Percentiles rank a stretch among this genome's conserved stretches.
These are phyloP conservation scores for Callopanchax toddi DNA, from an alignment of 2,113 vertebrate species.

Conservation along the genomic window DNA sequence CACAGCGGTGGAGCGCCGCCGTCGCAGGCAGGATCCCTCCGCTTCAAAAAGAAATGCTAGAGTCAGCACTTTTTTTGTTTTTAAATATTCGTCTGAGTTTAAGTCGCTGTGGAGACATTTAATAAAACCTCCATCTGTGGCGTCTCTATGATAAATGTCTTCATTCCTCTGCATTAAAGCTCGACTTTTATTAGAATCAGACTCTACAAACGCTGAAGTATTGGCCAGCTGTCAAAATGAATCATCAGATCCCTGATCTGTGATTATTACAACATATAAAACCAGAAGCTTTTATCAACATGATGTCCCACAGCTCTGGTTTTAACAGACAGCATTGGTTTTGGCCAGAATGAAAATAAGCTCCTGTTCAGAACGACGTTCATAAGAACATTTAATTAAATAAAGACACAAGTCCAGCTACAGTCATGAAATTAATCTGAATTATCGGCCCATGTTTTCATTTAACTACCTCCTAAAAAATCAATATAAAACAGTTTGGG, in stretches of 20 bases:
- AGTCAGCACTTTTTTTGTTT: too few relatives aligned
- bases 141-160: too few relatives aligned
- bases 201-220: neutral
- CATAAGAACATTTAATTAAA: conserved; percentile 9
- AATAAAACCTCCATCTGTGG: too few relatives aligned
- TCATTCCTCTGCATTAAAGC: conserved; percentile 10
- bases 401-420: neutral
- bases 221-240: neutral
- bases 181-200: conserved; percentile 23
- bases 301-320: too few relatives aligned
- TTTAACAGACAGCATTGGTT: too few relatives aligned
- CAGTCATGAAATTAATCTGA: too few relatives aligned
- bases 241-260: neutral
- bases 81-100: neutral
- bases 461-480: too few relatives aligned
- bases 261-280: conserved; percentile 18
- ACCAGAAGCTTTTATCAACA: neutral
- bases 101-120: too few relatives aligned
- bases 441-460: too few relatives aligned
- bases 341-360: conserved; percentile 5
- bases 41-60: neutral
- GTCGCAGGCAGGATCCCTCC: neutral
- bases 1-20: neutral
- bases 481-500: too few relatives aligned
- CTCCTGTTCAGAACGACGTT: neutral